Conservation (phyloP, 2,888 invertebrate genomes). For the Chorisops tibialis region DNA sequence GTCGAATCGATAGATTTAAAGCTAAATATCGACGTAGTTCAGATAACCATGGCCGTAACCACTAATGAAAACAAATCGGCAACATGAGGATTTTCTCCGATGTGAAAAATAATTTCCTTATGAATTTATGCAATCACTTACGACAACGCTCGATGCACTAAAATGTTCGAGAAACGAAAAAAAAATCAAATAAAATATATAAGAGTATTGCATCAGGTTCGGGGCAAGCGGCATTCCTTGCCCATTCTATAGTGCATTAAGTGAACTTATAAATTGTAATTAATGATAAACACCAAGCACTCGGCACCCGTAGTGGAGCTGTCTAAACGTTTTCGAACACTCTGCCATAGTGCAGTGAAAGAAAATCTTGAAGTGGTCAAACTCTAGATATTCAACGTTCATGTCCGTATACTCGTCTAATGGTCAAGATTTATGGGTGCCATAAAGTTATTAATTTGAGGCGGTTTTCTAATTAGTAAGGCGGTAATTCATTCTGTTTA, state of each 20-base stretch:
- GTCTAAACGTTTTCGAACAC: constrained; percentile 22
- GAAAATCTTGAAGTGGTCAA: constrained; percentile 1
- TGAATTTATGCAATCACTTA: not conserved
- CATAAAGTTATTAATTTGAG: constrained; percentile 29
- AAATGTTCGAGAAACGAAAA: not conserved
- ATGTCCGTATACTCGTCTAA: not conserved
- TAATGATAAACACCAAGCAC: constrained; percentile 25
- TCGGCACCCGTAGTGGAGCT: constrained; percentile 21
- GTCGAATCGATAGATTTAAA: not conserved
- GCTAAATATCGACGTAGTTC: not conserved
- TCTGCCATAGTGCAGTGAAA: not conserved
- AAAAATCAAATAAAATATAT: not conserved
- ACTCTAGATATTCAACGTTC: not conserved
- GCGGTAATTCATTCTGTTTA: constrained; percentile 23
- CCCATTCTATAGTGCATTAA: constrained; percentile 8
- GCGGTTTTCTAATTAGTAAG: constrained; percentile 27
- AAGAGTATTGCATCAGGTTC: not conserved
- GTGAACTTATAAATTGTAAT: constrained; percentile 28
- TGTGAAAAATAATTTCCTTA: constrained; percentile 11
- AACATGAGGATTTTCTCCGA: constrained; percentile 15
- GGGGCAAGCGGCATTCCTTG: not conserved
- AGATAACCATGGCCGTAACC: not conserved
- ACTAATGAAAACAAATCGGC: constrained; percentile 26
- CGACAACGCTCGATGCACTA: too few species aligned
- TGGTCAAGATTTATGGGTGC: constrained; percentile 23